Conservation (phyloP, 2,797 vertebrate species). For the Crenuchus spilurus region DNA sequence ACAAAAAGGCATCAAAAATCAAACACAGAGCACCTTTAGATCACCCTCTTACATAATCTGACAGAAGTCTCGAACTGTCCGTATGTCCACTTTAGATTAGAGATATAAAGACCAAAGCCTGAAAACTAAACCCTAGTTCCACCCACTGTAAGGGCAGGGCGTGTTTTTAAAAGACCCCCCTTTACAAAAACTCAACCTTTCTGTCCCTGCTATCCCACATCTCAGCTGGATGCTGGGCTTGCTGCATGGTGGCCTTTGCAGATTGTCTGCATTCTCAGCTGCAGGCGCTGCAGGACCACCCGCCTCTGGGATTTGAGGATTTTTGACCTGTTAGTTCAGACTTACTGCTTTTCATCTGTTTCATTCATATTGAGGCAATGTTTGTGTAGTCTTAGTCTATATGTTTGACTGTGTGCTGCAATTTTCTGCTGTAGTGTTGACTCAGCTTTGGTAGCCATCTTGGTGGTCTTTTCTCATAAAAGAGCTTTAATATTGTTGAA, state of each 20-base stretch:
- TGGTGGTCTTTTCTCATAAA: not conserved
- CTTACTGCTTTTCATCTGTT: no score
- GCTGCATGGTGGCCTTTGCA: no score
- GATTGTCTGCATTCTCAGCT: no score
- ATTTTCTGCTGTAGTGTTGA: conserved; percentile 5
- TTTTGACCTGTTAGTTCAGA: not conserved
- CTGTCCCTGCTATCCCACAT: not conserved
- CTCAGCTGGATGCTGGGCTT: not conserved
- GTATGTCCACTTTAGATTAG: not conserved
- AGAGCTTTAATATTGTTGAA: not conserved
- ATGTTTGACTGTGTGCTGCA: not conserved
- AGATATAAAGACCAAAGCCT: no score
- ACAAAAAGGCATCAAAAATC: not conserved
- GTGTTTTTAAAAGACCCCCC: no score
- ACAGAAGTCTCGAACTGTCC: not conserved
- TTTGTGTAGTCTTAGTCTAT: conserved; percentile 26
- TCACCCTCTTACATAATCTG: not conserved
- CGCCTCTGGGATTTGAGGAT: not conserved
- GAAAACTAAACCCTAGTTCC: not conserved
- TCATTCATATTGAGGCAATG: no score
- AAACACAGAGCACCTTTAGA: not conserved
- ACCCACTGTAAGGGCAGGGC: not conserved
- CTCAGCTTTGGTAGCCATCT: not conserved
- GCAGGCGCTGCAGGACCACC: not conserved
- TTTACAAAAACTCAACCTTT: not conserved